Percentiles rank a stretch among this genome's conserved stretches.
phyloP scores from a whole-genome alignment of 2,113 vertebrate species.

The Stictonetta naevosa region DNA sequence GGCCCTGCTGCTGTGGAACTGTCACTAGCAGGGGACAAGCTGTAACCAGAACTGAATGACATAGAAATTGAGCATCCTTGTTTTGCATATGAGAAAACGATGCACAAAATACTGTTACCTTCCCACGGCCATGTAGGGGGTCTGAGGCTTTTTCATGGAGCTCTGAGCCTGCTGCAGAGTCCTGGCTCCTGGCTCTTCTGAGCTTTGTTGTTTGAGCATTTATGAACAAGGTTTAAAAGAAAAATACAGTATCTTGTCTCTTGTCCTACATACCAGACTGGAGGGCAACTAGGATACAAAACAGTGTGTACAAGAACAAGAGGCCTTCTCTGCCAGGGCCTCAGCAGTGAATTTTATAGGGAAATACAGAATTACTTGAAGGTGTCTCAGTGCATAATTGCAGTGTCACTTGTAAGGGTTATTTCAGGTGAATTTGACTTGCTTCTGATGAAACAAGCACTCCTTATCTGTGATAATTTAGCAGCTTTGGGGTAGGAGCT shows the following conservation, averaged over 20 bases:
- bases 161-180: background rate
- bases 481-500: conserved; percentile 1
- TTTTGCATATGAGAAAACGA: background rate
- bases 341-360: background rate
- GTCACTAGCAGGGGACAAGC: background rate
- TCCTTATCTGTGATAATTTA: conserved; percentile 36
- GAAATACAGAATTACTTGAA: background rate
- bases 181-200: conserved; percentile 25
- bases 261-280: background rate
- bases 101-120: background rate
- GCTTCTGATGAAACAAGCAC: conserved; percentile 59
- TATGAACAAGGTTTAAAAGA: background rate
- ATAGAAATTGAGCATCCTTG: background rate
- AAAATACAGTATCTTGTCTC: background rate
- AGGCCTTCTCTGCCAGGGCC: background rate
- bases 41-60: conserved; percentile 3
- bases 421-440: conserved; percentile 61
- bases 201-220: background rate
- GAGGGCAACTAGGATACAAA: background rate
- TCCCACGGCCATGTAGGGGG: background rate
- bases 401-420: conserved; percentile 22
- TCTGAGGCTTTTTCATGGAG: background rate
- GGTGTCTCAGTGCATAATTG: background rate
- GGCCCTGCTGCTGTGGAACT: background rate
- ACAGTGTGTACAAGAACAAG: background rate